Evolutionary conservation across 2,113 vertebrate genomes (phyloP).

Genomic region (Puntigrus tetrazona): DNA sequence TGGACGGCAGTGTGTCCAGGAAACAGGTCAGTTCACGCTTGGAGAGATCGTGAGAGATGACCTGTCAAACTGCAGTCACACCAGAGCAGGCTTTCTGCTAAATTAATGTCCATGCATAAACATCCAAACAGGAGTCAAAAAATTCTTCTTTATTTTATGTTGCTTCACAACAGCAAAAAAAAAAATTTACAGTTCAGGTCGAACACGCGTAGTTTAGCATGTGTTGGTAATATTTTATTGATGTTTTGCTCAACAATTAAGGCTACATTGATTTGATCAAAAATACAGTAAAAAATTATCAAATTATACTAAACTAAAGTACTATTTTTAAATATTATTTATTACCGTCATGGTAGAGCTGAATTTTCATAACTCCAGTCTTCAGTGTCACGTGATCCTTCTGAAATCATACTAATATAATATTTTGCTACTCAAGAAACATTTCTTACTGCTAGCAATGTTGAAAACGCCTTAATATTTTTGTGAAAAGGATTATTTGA

Average conservation of each 20-base stretch:
- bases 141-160: not conserved
- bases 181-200: no score
- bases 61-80: not conserved
- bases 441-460: not conserved
- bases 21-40: slow-evolving; percentile 86
- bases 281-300: no score
- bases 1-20: slow-evolving; percentile 93
- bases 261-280: no score
- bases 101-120: not conserved
- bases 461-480: not conserved
- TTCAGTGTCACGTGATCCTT: not conserved
- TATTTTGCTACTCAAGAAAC: not conserved
- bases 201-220: no score
- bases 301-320: no score
- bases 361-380: not conserved
- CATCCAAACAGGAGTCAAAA: no score
- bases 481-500: not conserved
- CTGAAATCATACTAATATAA: not conserved
- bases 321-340: not conserved
- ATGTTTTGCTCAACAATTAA: no score
- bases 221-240: no score
- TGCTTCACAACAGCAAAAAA: no score
- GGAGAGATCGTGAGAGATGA: not conserved
- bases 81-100: not conserved
- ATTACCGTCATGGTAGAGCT: not conserved